Conservation (phyloP, 2,888 invertebrate genomes). For the Agrotis ipsilon region DNA sequence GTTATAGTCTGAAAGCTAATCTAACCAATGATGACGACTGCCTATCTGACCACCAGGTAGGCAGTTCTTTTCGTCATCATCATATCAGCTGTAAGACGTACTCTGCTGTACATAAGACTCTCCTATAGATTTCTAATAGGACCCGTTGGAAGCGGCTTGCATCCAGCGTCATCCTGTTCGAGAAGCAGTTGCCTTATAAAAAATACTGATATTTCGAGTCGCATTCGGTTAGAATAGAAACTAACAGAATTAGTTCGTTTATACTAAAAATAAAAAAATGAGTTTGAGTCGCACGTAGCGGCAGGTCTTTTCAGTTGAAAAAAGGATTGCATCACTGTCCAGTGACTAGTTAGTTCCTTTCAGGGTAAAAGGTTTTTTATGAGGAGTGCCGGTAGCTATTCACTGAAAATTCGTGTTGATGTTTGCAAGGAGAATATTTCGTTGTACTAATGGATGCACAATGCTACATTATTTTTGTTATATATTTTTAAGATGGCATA, state of each 20-base stretch:
- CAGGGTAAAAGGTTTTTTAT: conserved; percentile 23
- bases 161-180: too few relatives aligned
- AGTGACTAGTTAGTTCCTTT: background rate
- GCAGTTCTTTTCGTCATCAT: too few relatives aligned
- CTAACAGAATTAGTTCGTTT: background rate
- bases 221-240: background rate
- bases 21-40: background rate
- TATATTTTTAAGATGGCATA: background rate
- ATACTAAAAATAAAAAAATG: background rate
- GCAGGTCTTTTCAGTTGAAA: background rate
- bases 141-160: too few relatives aligned
- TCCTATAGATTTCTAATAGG: too few relatives aligned
- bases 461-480: too few relatives aligned
- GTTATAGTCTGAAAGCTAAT: background rate
- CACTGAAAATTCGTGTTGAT: background rate
- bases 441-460: background rate
- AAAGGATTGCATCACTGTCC: background rate
- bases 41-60: background rate
- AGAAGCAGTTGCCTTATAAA: too few relatives aligned
- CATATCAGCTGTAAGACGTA: too few relatives aligned
- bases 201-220: background rate
- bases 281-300: background rate
- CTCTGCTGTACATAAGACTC: too few relatives aligned
- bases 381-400: background rate
- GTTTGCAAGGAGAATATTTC: background rate